phyloP scores from a whole-genome alignment of 2,113 vertebrate genomes.

The Eubucco bourcierii region DNA sequence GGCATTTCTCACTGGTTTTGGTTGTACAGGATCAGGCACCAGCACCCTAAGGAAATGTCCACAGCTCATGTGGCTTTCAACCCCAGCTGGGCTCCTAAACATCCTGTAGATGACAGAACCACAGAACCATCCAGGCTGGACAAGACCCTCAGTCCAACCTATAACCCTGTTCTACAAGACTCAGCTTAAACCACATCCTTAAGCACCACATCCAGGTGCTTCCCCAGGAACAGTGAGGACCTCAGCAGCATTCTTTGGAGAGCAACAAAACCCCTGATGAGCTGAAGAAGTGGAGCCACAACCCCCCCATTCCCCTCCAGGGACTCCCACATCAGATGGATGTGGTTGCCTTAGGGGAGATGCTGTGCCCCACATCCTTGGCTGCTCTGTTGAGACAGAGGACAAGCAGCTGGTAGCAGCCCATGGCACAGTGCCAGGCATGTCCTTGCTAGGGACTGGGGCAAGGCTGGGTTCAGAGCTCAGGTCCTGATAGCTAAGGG shows the following conservation, averaged over 20 bases:
- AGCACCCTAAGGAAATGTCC: neutral
- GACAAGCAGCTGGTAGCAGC: neutral
- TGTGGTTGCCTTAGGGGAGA: neutral
- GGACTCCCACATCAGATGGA: neutral
- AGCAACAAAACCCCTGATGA: neutral
- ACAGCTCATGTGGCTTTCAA: neutral
- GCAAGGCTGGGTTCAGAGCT: neutral
- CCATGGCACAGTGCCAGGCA: neutral
- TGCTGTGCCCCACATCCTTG: neutral
- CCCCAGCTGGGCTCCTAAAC: neutral
- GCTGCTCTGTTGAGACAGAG: neutral
- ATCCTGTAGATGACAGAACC: neutral
- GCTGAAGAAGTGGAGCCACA: neutral
- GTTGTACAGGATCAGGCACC: neutral
- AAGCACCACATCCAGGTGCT: neutral
- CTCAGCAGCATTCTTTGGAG: neutral
- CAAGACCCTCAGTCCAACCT: no score
- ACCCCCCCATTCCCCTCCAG: accelerated
- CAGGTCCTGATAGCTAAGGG: neutral
- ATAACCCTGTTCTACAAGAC: no score
- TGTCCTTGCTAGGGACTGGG: accelerated
- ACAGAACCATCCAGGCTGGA: no score
- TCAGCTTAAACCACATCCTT: no score
- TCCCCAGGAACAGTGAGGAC: neutral
- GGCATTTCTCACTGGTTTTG: accelerated